These are phyloP conservation scores for Pomacea canaliculata DNA, from an alignment of 2,888 invertebrate species.

Conservation along the genomic window DNA sequence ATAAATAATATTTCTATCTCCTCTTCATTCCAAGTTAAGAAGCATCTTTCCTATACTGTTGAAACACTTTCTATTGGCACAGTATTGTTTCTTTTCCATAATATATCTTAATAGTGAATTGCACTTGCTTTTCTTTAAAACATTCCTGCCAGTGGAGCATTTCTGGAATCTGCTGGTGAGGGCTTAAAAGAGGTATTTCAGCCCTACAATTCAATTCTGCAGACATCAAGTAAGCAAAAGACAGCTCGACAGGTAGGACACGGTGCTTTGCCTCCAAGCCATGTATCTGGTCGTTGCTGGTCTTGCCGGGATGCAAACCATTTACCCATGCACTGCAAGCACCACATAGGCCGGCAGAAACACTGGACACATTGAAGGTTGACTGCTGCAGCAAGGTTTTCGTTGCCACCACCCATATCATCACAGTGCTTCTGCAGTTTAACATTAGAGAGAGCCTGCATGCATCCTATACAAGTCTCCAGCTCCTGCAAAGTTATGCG, in stretches of 20 bases:
- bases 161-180: too few relatives aligned
- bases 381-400: neutral
- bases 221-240: constrained; percentile 89
- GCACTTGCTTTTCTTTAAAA: too few relatives aligned
- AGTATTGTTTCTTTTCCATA: too few relatives aligned
- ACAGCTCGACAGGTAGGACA: constrained; percentile 89
- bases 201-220: constrained; percentile 69
- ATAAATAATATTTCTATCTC: too few relatives aligned
- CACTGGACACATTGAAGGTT: constrained; percentile 74
- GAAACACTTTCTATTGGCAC: too few relatives aligned
- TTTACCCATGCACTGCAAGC: constrained; percentile 77
- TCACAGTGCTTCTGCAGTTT: constrained; percentile 82
- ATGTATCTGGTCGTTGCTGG: constrained; percentile 78
- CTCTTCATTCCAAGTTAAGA: too few relatives aligned
- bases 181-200: constrained; percentile 69
- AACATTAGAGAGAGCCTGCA: constrained; percentile 83
- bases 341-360: constrained; percentile 91
- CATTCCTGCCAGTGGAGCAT: too few relatives aligned
- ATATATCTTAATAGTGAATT: too few relatives aligned
- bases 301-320: constrained; percentile 86
- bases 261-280: constrained; percentile 86
- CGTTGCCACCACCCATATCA: constrained; percentile 39
- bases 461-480: constrained; percentile 90
- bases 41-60: too few relatives aligned
- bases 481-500: constrained; percentile 74